Evolutionary conservation across 1,140 invertebrate genomes (phyloP).

Genomic region (Hyles euphorbiae): DNA sequence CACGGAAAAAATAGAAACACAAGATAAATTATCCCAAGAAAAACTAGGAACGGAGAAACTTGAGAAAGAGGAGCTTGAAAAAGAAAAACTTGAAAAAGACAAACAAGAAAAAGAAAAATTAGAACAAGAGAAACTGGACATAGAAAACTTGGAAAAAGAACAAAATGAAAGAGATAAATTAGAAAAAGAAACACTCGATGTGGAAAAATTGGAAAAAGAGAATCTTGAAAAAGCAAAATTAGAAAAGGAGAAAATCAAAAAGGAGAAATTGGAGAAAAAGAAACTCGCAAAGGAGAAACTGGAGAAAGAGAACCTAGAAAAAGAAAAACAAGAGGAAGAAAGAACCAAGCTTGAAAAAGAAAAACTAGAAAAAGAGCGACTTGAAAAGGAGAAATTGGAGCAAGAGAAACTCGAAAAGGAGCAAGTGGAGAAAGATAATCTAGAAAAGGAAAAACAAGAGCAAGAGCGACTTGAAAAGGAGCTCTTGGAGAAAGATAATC

Average conservation of each 20-base stretch:
- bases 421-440: conserved; percentile 23
- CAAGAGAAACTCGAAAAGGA: conserved; percentile 22
- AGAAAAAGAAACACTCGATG: conserved; percentile 3
- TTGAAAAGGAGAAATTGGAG: conserved; percentile 24
- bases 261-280: too few relatives aligned
- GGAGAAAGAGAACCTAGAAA: conserved; percentile 28
- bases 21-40: too few relatives aligned
- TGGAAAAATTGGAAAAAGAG: not conserved
- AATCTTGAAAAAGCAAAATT: conserved; percentile 3
- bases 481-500: conserved; percentile 14
- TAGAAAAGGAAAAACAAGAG: conserved; percentile 31
- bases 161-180: conserved; percentile 3
- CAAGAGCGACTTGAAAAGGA: conserved; percentile 24
- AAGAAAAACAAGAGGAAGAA: conserved; percentile 24
- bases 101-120: too few relatives aligned
- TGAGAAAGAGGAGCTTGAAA: too few relatives aligned
- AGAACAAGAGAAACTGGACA: too few relatives aligned
- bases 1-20: too few relatives aligned
- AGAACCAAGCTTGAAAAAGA: conserved; percentile 27
- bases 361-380: conserved; percentile 21
- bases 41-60: too few relatives aligned
- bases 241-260: too few relatives aligned
- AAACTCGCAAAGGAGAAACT: conserved; percentile 17
- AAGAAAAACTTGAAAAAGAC: too few relatives aligned
- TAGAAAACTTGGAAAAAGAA: not conserved